Evolutionary conservation across 2,113 vertebrate genomes (phyloP), one percentile per base, ranked within the genome.

Genomic region (Coptodon rendalli): DNA sequence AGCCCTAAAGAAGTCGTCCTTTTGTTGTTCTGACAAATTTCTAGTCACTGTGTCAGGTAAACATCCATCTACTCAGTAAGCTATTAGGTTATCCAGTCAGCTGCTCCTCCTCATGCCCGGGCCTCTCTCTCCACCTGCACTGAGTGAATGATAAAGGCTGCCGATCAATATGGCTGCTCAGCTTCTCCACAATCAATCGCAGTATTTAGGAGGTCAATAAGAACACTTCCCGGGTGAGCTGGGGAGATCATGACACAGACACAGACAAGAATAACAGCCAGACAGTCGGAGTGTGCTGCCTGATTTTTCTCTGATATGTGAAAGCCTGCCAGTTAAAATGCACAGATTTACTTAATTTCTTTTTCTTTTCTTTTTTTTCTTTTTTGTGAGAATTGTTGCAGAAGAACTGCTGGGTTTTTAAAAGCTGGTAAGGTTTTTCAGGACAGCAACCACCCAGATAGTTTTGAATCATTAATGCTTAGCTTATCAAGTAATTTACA

Each of bases 141-240:
- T 61, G 86, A 89, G 87, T 66, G 89, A 94, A 91, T 73, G 90
- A 91, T 92, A 93, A 93, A 94, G 93, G 87, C 88, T 87, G 85
- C 36, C 43, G 92, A 96, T 96, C 95, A 95, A 96, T 96, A 92
- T 38, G 50, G 92, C 94, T 93, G 93, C 94, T 95, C 88, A 90
- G 92, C 92, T 94, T 93, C 93, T 92, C 90, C 85, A 66, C 89
- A 89, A 96, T 96, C 93, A 94, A 96, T 96, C 84, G 61, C 73
- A 81, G 93, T 91, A 91, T 96, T 96, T 96, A 94, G 89, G 91
- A 88, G 93, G 94, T 95, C 94, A 94, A 95, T 96, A 92, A 90
- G 94, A 93, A 88, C 91, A 89, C 93, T 94, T 95, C 94, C 95
- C 93, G 91, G 88, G 86, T 83, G 87, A 93, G 89, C 9, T 59